Evolutionary conservation across 2,888 invertebrate genomes (phyloP), one percentile per base, ranked within the genome.

Genomic region (Cylindroiulus punctatus): DNA sequence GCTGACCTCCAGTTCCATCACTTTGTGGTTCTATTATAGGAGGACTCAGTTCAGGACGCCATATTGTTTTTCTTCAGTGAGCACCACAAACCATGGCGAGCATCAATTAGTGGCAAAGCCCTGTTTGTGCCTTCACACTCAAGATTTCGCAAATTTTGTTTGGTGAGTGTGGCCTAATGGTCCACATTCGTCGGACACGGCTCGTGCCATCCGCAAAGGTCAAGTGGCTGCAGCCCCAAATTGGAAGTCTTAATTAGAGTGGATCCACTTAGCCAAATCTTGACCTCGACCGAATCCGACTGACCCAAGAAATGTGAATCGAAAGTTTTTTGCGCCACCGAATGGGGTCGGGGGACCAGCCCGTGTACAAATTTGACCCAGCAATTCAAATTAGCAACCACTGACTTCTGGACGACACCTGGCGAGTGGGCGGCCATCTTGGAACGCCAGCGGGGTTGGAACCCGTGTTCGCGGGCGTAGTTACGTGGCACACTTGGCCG

Each of bases 371-470:
- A 47, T 47, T 47, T 47, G 47, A 47, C 47, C 47, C 10, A 47
- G 47, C 47, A 2, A 14, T 65, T 7, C 8, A 26, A 26, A 65
- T n/a, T 1, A 19, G 19, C n/a, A n/a, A n/a, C n/a, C n/a, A n/a
- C n/a, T n/a, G 65, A 65, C 26, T 65, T 26, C 65, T 65, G 65
- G 65, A 26, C 26, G 22, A 65, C 65, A 26, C 65, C 65, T 65
- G 65, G 26, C 26, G 26, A 3, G 65, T 7, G 65, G 65, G 65
- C 65, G 65, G 26, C 65, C 65, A 65, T 65, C 8, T 26, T 26
- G 19, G n/a, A 57, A 42, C 42, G 42, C 42, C 42, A 10, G 57
- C n/a, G 57, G 65, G 65, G 4, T 65, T 12, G 26, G 10, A 65
- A 65, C 65, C 65, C n/a, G 65, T 65, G 65, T 10, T 65, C 22